Conservation (phyloP, 2,113 vertebrate genomes). For the Eulacestoma nigropectus region DNA sequence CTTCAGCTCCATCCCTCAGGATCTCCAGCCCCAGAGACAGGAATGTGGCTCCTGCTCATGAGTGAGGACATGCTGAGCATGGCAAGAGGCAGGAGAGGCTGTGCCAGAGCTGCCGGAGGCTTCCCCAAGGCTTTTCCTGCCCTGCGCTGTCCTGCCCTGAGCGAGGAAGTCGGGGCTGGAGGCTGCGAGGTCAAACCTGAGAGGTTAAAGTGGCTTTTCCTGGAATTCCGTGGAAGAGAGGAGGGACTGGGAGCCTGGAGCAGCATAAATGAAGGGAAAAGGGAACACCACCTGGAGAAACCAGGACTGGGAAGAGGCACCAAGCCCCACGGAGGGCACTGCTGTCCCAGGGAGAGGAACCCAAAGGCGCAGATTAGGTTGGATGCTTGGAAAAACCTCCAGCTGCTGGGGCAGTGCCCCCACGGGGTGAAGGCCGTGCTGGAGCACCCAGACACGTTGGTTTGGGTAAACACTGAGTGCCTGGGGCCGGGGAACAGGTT, state of each 20-base stretch:
- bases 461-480: not conserved
- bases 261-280: accelerated
- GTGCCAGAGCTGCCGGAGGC: not conserved
- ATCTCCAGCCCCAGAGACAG: not conserved
- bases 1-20: not conserved
- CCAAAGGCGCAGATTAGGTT: not conserved
- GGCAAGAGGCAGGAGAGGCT: not conserved
- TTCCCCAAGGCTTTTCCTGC: not conserved
- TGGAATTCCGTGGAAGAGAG: not conserved
- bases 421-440: not conserved
- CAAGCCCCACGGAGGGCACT: accelerated
- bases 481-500: not conserved
- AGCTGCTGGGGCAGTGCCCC: not conserved
- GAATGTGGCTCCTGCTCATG: not conserved
- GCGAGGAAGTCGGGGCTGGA: not conserved
- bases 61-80: accelerated
- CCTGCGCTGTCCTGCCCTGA: not conserved
- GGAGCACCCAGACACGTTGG: not conserved
- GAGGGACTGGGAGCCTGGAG: not conserved
- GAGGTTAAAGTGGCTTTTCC: not conserved
- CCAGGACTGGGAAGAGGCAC: accelerated
- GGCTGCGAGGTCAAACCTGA: not conserved
- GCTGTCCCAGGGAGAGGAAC: accelerated
- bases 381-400: not conserved
- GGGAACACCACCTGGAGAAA: accelerated